Evolutionary conservation across 2,113 vertebrate species (phyloP).

Genomic region (Pteropus alecto): DNA sequence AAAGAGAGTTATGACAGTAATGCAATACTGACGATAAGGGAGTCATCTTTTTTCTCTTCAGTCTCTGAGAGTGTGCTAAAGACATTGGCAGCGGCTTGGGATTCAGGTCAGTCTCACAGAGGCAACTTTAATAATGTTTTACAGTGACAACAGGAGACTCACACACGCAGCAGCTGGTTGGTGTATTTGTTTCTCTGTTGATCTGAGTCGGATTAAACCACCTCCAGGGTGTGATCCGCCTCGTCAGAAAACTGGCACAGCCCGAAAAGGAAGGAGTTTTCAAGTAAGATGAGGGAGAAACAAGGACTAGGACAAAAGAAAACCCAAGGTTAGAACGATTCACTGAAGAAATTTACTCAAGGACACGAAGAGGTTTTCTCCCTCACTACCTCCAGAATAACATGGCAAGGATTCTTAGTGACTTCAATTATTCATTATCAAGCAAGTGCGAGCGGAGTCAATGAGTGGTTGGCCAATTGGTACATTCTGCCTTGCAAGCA

Average conservation of each 20-base stretch:
- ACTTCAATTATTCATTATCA: neutral
- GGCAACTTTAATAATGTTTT: constrained; percentile 12
- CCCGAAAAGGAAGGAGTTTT: neutral
- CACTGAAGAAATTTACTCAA: neutral
- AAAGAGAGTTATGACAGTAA: neutral
- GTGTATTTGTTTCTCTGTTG: neutral
- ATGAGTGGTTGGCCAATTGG: neutral
- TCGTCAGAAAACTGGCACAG: neutral
- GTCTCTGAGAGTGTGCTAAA: neutral
- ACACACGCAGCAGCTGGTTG: neutral
- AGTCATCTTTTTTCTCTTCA: neutral
- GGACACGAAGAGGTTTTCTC: neutral
- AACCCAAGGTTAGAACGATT: neutral
- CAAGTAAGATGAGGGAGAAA: constrained; percentile 1
- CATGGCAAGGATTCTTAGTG: neutral
- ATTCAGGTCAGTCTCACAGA: neutral
- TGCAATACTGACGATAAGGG: neutral
- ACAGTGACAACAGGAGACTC: neutral
- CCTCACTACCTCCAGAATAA: neutral
- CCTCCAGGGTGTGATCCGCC: neutral
- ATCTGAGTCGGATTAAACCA: neutral
- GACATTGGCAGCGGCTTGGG: neutral
- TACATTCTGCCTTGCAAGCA: neutral
- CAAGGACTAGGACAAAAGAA: neutral
- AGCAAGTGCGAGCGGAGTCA: neutral